A percentile compares a stretch with the other conserved stretches of the same genome.
Conservation (phyloP, 2,113 vertebrate species). For the Sturnus vulgaris region DNA sequence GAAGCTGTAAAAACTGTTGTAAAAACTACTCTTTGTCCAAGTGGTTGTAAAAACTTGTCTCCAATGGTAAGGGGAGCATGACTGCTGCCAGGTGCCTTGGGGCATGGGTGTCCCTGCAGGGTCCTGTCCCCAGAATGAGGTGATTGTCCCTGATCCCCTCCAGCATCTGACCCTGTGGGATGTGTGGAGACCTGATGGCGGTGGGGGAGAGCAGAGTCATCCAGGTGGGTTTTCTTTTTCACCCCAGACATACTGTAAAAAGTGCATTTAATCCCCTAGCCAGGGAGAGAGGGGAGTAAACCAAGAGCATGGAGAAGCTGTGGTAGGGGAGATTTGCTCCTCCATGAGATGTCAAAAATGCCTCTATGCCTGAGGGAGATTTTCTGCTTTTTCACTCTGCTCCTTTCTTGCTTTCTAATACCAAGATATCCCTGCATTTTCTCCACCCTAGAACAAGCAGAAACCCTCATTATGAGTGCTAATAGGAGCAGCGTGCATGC, state of each 20-base stretch:
- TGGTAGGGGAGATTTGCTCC: background rate
- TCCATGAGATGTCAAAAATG: background rate
- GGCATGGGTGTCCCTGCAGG: rapidly evolving
- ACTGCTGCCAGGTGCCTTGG: background rate
- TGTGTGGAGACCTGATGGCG: rapidly evolving
- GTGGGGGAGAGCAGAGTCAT: background rate
- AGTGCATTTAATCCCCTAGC: background rate
- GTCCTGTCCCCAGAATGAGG: background rate
- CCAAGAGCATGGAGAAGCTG: background rate
- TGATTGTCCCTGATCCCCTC: background rate
- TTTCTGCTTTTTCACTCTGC: background rate
- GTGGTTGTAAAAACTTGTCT: background rate
- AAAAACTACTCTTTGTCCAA: background rate
- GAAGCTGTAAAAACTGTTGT: background rate
- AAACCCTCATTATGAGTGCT: rapidly evolving
- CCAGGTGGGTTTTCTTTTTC: background rate
- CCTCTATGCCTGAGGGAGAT: background rate
- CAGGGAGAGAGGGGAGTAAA: background rate
- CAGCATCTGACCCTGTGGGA: background rate
- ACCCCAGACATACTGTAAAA: background rate
- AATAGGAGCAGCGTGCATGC: background rate
- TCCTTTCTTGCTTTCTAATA: background rate
- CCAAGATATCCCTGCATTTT: background rate
- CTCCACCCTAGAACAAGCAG: background rate
- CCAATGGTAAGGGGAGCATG: rapidly evolving